A percentile compares a stretch with the other conserved stretches of the same genome.
Conservation (phyloP, 2,888 invertebrate genomes). For the Scelioninae gen. 2 region DNA sequence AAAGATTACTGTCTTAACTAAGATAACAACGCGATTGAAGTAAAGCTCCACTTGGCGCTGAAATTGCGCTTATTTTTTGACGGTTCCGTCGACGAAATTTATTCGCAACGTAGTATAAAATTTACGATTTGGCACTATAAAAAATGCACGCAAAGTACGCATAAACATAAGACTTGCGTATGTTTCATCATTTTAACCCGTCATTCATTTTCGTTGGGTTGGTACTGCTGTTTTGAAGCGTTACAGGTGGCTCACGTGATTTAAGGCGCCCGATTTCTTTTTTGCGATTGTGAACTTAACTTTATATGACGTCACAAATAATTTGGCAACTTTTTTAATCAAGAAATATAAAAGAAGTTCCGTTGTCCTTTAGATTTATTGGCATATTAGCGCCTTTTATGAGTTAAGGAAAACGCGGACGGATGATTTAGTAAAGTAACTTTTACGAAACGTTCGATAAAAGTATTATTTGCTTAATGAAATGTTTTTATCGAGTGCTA, state of each 20-base stretch:
- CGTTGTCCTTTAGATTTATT: conserved; percentile 5
- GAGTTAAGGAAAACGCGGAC: conserved; percentile 14
- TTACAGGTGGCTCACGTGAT: not conserved
- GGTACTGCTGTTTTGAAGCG: conserved; percentile 1
- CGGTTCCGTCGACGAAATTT: not conserved
- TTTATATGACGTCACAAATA: too few relatives aligned
- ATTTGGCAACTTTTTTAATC: too few relatives aligned
- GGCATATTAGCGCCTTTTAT: conserved; percentile 23
- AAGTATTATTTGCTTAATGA: conserved; percentile 26
- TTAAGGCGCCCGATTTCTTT: not conserved
- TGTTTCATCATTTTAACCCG: conserved; percentile 11
- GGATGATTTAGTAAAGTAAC: conserved; percentile 21
- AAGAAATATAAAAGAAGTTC: not conserved
- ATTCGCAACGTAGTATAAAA: not conserved
- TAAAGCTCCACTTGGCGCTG: too few relatives aligned
- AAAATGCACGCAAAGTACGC: conserved; percentile 4
- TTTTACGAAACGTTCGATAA: conserved; percentile 13
- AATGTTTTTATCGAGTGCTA: conserved; percentile 12
- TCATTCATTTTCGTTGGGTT: conserved; percentile 13
- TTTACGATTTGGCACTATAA: conserved; percentile 2
- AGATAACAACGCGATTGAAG: too few relatives aligned
- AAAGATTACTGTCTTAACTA: too few relatives aligned
- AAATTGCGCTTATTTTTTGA: too few relatives aligned
- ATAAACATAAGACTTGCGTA: conserved; percentile 18
- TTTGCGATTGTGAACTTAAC: not conserved